Evolutionary conservation across 2,888 invertebrate genomes (phyloP).

Genomic region (Diloba caeruleocephala): DNA sequence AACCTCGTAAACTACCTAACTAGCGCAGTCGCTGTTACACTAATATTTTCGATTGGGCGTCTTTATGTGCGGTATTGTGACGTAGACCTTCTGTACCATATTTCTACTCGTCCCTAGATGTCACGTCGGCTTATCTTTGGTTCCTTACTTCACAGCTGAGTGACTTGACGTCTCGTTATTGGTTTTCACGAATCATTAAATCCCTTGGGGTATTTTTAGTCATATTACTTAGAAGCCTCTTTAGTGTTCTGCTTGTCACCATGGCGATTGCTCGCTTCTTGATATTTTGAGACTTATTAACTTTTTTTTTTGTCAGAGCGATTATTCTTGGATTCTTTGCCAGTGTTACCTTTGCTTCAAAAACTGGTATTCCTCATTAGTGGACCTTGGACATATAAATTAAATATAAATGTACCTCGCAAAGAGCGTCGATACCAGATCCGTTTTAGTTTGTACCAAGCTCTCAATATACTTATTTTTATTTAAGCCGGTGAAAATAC

Average conservation of each 20-base stretch:
- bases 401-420: slow-evolving; percentile 27
- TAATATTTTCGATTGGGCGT: no score
- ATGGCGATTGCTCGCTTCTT: slow-evolving; percentile 11
- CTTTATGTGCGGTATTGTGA: no score
- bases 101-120: slow-evolving; percentile 1
- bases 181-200: slow-evolving; percentile 43
- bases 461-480: no score
- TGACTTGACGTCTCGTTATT: slow-evolving; percentile 40
- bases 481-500: no score
- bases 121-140: slow-evolving; percentile 28
- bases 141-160: slow-evolving; percentile 35
- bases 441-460: slow-evolving; percentile 32
- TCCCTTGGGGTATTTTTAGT: slow-evolving; percentile 23
- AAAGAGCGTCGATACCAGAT: slow-evolving; percentile 40
- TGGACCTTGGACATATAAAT: slow-evolving; percentile 25
- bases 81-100: slow-evolving; percentile 16
- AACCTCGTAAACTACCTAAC: no score
- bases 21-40: no score
- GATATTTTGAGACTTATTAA: slow-evolving; percentile 5
- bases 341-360: neutral
- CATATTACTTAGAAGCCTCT: slow-evolving; percentile 14
- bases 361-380: no score
- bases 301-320: neutral
- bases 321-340: no score
- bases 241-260: slow-evolving; percentile 22